These are phyloP conservation scores for Eupithecia tripunctaria DNA, from an alignment of 2,888 invertebrate species.

Conservation along the genomic window DNA sequence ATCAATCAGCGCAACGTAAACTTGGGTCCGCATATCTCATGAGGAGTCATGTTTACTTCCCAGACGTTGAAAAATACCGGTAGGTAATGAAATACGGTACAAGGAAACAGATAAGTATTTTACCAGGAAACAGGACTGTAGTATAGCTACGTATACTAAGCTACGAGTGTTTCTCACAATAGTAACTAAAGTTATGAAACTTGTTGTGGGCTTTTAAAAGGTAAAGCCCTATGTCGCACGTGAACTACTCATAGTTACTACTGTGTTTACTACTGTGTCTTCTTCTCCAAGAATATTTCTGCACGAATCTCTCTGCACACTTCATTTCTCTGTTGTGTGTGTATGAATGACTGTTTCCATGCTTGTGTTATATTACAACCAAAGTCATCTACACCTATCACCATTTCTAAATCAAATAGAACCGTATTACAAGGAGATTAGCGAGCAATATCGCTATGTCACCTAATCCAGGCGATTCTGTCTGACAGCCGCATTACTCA, in stretches of 20 bases:
- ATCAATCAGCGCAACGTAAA: slow-evolving; percentile 43
- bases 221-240: too few relatives aligned
- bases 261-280: too few relatives aligned
- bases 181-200: too few relatives aligned
- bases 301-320: neutral
- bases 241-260: too few relatives aligned
- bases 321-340: neutral
- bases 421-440: slow-evolving; percentile 17
- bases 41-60: slow-evolving; percentile 43
- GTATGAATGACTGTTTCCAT: neutral
- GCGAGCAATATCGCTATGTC: slow-evolving; percentile 19
- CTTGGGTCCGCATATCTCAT: slow-evolving; percentile 39
- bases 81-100: slow-evolving; percentile 19
- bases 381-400: neutral
- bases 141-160: neutral
- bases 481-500: slow-evolving; percentile 31
- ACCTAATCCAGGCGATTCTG: slow-evolving; percentile 24
- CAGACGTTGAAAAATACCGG: slow-evolving; percentile 46
- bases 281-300: neutral
- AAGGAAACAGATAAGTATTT: neutral
- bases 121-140: slow-evolving; percentile 1
- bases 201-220: too few relatives aligned
- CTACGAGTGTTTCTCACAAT: neutral
- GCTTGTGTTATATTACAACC: neutral
- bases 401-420: slow-evolving; percentile 11